Percentiles rank a stretch among this genome's conserved stretches.
phyloP scores from a whole-genome alignment of 2,797 vertebrate species.

The Rousettus madagascariensis region DNA sequence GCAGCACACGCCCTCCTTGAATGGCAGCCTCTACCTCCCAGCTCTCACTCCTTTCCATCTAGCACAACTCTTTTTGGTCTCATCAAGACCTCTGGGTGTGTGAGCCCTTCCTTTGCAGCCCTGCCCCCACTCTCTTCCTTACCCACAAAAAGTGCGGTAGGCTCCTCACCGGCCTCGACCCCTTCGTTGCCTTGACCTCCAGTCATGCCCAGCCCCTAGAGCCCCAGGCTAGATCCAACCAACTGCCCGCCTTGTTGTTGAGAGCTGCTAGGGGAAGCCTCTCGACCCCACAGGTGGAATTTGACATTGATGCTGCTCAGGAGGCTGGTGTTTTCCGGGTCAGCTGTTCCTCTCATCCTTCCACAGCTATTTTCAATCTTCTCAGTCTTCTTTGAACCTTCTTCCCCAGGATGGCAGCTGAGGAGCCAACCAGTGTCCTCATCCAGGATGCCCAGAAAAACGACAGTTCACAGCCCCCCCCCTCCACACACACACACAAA shows the following conservation, averaged over 20 bases:
- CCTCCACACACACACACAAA: too few species aligned
- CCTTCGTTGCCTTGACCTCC: neutral
- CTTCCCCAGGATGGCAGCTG: neutral
- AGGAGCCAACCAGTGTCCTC: neutral
- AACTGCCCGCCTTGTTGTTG: neutral
- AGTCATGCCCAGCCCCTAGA: neutral
- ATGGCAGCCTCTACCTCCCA: neutral
- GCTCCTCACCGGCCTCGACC: neutral
- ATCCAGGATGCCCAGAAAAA: neutral
- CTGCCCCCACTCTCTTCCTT: neutral
- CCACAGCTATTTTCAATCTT: conserved; percentile 1
- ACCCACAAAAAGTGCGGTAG: fast-evolving
- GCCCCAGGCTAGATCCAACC: neutral
- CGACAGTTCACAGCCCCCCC: neutral
- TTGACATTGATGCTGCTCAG: neutral
- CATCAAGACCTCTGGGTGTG: neutral
- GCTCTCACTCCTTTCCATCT: neutral
- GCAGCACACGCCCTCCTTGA: too few species aligned
- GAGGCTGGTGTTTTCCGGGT: neutral
- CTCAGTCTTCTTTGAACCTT: neutral
- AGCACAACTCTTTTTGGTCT: neutral
- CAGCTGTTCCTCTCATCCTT: neutral
- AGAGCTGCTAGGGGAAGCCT: neutral
- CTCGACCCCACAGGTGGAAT: neutral
- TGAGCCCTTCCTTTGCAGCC: neutral